Evolutionary conservation across 2,888 invertebrate species (phyloP), one percentile per base, ranked within the genome.

Genomic region (Drosophila maculinotata): DNA sequence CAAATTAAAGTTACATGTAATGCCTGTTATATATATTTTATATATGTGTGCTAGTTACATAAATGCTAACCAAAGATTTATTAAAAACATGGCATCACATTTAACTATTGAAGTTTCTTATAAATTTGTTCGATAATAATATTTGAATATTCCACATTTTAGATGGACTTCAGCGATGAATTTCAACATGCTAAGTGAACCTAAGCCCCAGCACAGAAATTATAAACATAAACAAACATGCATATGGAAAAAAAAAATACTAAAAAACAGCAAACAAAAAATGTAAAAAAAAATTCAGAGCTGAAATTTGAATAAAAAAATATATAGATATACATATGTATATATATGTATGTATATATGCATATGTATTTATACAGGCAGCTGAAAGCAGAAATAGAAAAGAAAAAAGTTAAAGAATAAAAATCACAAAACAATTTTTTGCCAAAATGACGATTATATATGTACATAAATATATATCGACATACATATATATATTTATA

Each of bases 271-370:
- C 45, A 79, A 79, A 69, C 44, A 65, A 47, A 79, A 80, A 69
- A 82, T 76, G 57, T 76, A 77, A 65, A 75, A 75, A 77, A 77
- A 72, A 80, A 78, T 59, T 75, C 80, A 87, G 71, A 79, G 77
- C 69, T 84, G 76, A 78, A 81, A 76, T 73, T 68, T 67, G 76
- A 80, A 80, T 84, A 86, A 73, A 30, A 45, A 56, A 59, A 72
- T 78, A 67, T 70, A 67, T 64, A 62, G 67, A 68, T 49, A 68
- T 48, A 45, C 66, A 59, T 68, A 64, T 48, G 35, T 53, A 66
- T 56, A 60, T 68, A 69, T 65, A 74, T 73, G 77, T 69, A 79
- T 53, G 60, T 57, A 54, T 52, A 52, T 53, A 39, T 57, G 30
- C 47, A 70, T 48, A 44, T 69, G 38, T 71, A 42, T 51, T 44